A percentile compares a stretch with the other conserved stretches of the same genome.
Evolutionary conservation across 2,888 invertebrate species (phyloP).

Genomic region (Leptodirus hochenwartii): DNA sequence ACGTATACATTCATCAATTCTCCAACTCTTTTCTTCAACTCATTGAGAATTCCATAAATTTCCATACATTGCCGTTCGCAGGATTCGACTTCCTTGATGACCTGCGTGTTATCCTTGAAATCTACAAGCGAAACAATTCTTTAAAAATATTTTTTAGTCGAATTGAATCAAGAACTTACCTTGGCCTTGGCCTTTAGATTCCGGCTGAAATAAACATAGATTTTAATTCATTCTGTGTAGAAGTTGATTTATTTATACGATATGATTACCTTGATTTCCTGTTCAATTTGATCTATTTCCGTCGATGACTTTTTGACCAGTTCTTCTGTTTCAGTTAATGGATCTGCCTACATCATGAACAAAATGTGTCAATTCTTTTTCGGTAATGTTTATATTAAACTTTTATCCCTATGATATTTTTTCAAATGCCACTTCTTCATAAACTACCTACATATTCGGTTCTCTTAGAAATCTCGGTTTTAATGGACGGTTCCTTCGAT

Average conservation of each 20-base stretch:
- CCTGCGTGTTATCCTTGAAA: slow-evolving; percentile 8
- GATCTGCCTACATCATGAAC: too few relatives aligned
- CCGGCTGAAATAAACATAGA: too few relatives aligned
- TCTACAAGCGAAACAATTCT: background rate
- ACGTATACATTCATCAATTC: slow-evolving; percentile 22
- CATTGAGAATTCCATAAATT: slow-evolving; percentile 27
- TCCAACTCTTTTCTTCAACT: slow-evolving; percentile 24
- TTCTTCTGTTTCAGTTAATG: slow-evolving; percentile 21
- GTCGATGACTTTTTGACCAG: slow-evolving; percentile 19
- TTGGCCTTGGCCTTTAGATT: slow-evolving; percentile 1
- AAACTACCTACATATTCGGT: slow-evolving; percentile 5
- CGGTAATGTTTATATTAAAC: slow-evolving; percentile 9
- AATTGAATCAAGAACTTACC: slow-evolving; percentile 1
- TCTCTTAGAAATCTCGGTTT: slow-evolving; percentile 6
- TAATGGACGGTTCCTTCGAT: too few relatives aligned
- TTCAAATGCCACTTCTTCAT: slow-evolving; percentile 5
- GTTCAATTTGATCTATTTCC: slow-evolving; percentile 20
- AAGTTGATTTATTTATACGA: too few relatives aligned
- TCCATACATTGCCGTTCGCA: slow-evolving; percentile 30
- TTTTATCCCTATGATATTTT: too few relatives aligned
- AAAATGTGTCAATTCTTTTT: too few relatives aligned
- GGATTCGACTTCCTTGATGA: slow-evolving; percentile 28
- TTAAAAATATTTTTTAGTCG: background rate
- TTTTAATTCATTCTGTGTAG: too few relatives aligned
- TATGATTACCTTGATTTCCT: too few relatives aligned